Percentiles rank a stretch among this genome's conserved stretches.
These are phyloP conservation scores for Sebastes matsubarae DNA, from an alignment of 2,797 vertebrate species.

Conservation along the genomic window DNA sequence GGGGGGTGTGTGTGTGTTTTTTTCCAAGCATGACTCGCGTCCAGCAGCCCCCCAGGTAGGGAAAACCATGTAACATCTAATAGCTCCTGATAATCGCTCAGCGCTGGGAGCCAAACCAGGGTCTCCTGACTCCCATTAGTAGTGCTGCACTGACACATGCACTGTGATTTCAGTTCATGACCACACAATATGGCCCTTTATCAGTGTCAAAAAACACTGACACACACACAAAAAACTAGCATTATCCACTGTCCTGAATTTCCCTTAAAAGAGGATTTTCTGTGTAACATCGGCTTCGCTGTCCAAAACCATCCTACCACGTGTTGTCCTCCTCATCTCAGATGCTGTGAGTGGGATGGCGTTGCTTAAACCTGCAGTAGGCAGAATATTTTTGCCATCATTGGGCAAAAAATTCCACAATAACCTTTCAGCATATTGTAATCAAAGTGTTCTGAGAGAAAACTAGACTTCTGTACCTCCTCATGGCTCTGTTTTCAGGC, in stretches of 20 bases:
- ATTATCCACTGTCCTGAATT: background rate
- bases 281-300: background rate
- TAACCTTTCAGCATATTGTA: no score
- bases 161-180: conserved; percentile 12
- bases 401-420: no score
- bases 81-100: conserved; percentile 46
- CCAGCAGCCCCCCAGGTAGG: conserved; percentile 48
- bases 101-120: conserved; percentile 40
- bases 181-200: conserved; percentile 18
- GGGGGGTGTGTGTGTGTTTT: background rate
- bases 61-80: conserved; percentile 52
- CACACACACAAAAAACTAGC: background rate
- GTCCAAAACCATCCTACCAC: background rate
- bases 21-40: conserved; percentile 26
- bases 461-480: no score
- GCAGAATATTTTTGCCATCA: no score
- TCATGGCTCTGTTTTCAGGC: no score
- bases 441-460: no score
- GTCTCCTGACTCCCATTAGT: conserved; percentile 67
- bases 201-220: background rate
- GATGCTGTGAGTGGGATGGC: background rate
- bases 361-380: background rate
- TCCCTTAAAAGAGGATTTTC: conserved; percentile 3
- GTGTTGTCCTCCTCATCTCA: background rate
- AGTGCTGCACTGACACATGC: conserved; percentile 16